phyloP scores from a whole-genome alignment of 1,140 invertebrate species.

The Myzus persicae region DNA sequence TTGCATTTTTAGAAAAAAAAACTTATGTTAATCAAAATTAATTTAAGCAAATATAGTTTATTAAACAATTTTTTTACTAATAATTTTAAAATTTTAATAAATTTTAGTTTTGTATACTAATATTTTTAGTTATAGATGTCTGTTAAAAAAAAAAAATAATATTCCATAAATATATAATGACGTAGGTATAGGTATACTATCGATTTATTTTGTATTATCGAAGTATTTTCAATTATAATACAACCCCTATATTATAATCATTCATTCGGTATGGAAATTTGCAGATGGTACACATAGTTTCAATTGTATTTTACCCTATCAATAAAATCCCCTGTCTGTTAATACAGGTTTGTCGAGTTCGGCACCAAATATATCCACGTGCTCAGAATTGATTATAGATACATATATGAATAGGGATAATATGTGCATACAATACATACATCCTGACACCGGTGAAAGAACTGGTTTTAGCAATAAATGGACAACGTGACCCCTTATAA shows the following conservation, averaged over 20 bases:
- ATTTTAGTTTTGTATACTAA: background rate
- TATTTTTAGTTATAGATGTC: background rate
- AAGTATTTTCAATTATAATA: background rate
- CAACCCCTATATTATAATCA: background rate
- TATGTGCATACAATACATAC: background rate
- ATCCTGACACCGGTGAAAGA: background rate
- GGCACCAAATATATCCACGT: slow-evolving; percentile 39
- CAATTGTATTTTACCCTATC: slow-evolving; percentile 39
- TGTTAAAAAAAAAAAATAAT: background rate
- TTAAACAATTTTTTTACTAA: too few relatives aligned
- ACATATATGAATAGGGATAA: background rate
- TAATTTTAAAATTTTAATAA: too few relatives aligned
- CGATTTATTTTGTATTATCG: slow-evolving; percentile 10
- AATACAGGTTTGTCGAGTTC: slow-evolving; percentile 50
- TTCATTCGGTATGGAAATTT: background rate
- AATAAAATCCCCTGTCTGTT: slow-evolving; percentile 26
- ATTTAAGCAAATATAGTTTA: too few relatives aligned
- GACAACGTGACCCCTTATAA: background rate
- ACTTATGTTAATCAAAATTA: too few relatives aligned
- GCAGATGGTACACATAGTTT: slow-evolving; percentile 22
- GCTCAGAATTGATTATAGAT: slow-evolving; percentile 22
- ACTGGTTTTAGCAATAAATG: background rate
- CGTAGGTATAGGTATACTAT: background rate
- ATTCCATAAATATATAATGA: background rate
- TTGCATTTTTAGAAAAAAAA: too few relatives aligned